Base-by-base conservation (phyloP, 2,797 vertebrate species). In the Anguilla anguilla region DNA sequence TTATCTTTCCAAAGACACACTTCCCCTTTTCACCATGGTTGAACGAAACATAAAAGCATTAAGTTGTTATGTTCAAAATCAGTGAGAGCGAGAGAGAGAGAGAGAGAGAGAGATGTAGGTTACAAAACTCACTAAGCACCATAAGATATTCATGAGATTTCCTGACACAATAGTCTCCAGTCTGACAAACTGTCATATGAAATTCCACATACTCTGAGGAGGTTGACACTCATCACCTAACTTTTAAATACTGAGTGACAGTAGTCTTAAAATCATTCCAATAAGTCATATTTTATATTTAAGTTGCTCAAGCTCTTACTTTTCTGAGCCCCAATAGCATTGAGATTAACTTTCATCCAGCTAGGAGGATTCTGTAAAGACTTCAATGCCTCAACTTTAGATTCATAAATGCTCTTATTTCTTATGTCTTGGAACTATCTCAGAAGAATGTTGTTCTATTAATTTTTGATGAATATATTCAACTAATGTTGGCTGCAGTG, bases 391-490 rank as follows among this genome's bases (percentile, higher is more conserved):
- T 49, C 43, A 81, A 81, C 6, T 22, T 49, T 46, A 49, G 19
- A 81, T 81, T 81, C 19, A 25, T 43, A 39, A 35, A 17, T 39
- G 1, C 17, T 72, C 49, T 4, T 22, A 39, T 87, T 83, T 84
- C 57, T 35, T 67, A 69, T 53, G 83, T 84, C 86, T 53, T 83
- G 81, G 61, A 87, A 87, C 81, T 59, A 53, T 31, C 74, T 85
- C 28, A 84, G 64, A 83, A 55, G 39, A 69, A 74, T 17, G 19
- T 11, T 10, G 51, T 59, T 87, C 31, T 22, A 5, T 43, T 53
- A 6, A 28, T 85, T 61, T 85, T 88, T 57, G 53, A 85, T 57
- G 46, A 35, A 5, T 15, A 15, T 69, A 46, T 87, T 51, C 46
- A 43, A 39, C 15, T 51, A 31, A 17, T 10, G 61, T 67, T 53